phyloP scores from a whole-genome alignment of 1,140 invertebrate genomes.

The Papilio machaon region DNA sequence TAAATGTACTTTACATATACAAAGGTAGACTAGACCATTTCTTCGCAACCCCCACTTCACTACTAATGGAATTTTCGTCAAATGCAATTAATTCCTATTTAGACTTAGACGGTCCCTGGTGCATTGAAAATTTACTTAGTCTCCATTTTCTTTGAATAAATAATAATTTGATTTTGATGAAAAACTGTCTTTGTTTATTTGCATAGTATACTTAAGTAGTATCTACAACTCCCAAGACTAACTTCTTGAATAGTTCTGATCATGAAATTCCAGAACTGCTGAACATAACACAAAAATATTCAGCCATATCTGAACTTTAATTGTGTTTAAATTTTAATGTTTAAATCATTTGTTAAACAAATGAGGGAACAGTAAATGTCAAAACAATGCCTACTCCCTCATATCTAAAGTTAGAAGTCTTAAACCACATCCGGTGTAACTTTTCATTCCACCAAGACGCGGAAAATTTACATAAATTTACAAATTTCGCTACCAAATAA shows the following conservation, averaged over 20 bases:
- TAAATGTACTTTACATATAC: conserved; percentile 10
- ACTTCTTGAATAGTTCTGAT: not conserved
- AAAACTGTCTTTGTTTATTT: not conserved
- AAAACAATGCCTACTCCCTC: conserved; percentile 51
- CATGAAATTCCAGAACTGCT: not conserved
- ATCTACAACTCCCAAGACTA: not conserved
- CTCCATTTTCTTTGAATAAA: conserved; percentile 17
- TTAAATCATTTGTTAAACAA: not conserved
- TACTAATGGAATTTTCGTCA: conserved; percentile 24
- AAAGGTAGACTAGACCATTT: conserved; percentile 4
- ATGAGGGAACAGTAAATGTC: conserved; percentile 40
- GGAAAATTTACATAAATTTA: conserved; percentile 80
- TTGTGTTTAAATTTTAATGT: too few relatives aligned
- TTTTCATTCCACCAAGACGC: conserved; percentile 71
- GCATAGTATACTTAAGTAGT: not conserved
- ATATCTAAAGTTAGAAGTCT: conserved; percentile 49
- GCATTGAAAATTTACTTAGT: conserved; percentile 25
- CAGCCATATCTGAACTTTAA: too few relatives aligned
- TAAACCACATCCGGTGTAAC: conserved; percentile 52
- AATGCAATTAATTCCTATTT: conserved; percentile 26
- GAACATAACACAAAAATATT: too few relatives aligned
- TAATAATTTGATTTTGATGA: not conserved
- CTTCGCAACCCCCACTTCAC: not conserved
- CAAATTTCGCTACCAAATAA: conserved; percentile 77
- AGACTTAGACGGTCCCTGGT: conserved; percentile 13